A percentile compares a stretch with the other conserved stretches of the same genome.
Evolutionary conservation across 2,797 vertebrate genomes (phyloP).

Genomic region (Channa striata): DNA sequence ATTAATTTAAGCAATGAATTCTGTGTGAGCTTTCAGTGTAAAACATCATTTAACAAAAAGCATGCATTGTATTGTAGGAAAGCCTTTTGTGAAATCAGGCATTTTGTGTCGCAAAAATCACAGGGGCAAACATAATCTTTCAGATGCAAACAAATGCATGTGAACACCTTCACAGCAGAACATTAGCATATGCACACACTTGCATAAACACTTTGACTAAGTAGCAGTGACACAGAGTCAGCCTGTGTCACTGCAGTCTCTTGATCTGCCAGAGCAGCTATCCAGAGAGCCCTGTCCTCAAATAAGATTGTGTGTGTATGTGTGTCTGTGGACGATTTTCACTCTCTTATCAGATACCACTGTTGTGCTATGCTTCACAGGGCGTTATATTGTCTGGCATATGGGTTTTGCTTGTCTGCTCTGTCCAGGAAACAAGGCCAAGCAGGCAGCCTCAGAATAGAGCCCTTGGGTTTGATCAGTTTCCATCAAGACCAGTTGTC

Average conservation of each 20-base stretch:
- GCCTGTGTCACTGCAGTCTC: constrained; percentile 74
- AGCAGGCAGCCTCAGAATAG: constrained; percentile 61
- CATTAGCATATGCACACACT: constrained; percentile 24
- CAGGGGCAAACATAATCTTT: constrained; percentile 16
- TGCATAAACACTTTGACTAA: constrained; percentile 45
- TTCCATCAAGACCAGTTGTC: constrained; percentile 65
- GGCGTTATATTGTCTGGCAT: constrained; percentile 81
- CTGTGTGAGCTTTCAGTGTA: no score
- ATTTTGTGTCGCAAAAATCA: no score
- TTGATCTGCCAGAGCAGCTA: constrained; percentile 79
- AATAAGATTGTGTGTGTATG: constrained; percentile 63
- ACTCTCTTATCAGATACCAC: constrained; percentile 71
- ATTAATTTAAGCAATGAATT: no score
- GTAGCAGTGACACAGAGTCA: no score
- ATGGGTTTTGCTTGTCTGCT: constrained; percentile 76
- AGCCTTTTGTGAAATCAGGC: no score
- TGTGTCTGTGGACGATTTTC: constrained; percentile 20
- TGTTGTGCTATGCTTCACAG: constrained; percentile 76
- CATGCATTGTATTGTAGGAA: no score
- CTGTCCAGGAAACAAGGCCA: constrained; percentile 76
- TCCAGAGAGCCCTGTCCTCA: constrained; percentile 77
- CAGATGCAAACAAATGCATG: constrained; percentile 15
- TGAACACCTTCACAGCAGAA: constrained; percentile 23
- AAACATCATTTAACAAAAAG: no score
- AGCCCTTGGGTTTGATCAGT: constrained; percentile 63